phyloP scores from a whole-genome alignment of 2,797 vertebrate species.

The Okamejei kenojei region DNA sequence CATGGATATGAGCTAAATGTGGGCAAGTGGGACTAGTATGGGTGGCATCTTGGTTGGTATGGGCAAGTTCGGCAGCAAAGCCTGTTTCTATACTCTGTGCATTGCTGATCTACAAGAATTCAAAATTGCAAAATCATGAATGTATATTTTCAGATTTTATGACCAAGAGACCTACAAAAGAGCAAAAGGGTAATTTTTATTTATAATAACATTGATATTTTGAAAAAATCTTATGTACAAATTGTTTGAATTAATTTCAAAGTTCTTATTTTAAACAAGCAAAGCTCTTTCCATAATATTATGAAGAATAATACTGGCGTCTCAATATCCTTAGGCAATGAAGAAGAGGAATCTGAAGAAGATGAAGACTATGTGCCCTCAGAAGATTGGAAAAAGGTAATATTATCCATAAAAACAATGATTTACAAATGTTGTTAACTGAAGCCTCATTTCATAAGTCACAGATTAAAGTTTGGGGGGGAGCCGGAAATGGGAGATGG shows the following conservation, averaged over 20 bases:
- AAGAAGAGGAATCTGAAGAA: conserved; percentile 96
- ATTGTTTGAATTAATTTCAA: not conserved
- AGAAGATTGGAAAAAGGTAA: conserved; percentile 98
- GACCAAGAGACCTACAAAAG: not conserved
- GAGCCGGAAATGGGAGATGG: too few relatives aligned
- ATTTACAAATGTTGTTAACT: not conserved
- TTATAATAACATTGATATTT: too few relatives aligned
- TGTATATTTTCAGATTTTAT: not conserved
- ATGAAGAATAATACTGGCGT: not conserved
- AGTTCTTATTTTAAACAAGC: not conserved
- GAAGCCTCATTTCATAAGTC: not conserved
- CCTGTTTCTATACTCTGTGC: too few relatives aligned
- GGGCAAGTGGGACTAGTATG: too few relatives aligned
- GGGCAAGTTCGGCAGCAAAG: too few relatives aligned
- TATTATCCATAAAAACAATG: not conserved
- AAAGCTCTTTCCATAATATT: not conserved
- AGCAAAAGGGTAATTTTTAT: not conserved
- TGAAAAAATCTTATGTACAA: too few relatives aligned
- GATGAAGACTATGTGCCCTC: conserved; percentile 97
- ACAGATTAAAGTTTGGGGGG: too few relatives aligned
- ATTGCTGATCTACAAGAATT: not conserved
- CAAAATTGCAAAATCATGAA: not conserved
- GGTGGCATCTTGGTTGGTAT: too few relatives aligned
- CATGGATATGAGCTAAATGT: too few relatives aligned
- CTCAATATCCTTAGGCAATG: conserved; percentile 63